A percentile compares a stretch with the other conserved stretches of the same genome.
These are phyloP conservation scores for Apostichopus californicus DNA, from an alignment of 35 echinoderm and acorn worm genomes.

Conservation along the genomic window DNA sequence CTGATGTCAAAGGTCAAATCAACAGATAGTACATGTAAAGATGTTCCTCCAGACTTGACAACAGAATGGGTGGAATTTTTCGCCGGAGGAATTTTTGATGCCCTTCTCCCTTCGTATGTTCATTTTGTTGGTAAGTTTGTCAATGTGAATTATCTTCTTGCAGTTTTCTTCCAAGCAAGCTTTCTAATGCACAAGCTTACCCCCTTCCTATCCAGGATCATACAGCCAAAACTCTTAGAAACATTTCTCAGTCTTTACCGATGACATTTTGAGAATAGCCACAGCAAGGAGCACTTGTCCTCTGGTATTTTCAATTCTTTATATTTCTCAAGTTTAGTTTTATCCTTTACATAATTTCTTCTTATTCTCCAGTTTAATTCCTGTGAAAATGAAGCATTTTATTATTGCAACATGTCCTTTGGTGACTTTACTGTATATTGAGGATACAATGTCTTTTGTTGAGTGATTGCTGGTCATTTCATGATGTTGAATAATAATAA, in stretches of 20 bases:
- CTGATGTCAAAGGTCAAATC: conserved; percentile 37
- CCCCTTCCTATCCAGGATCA: not conserved
- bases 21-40: not conserved
- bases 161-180: too few relatives aligned
- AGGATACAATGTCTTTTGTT: too few relatives aligned
- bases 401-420: too few relatives aligned
- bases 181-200: not conserved
- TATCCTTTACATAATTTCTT: too few relatives aligned
- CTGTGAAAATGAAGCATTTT: too few relatives aligned
- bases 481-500: too few relatives aligned
- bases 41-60: conserved; percentile 60
- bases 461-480: too few relatives aligned
- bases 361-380: too few relatives aligned
- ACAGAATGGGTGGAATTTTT: conserved; percentile 84
- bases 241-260: not conserved
- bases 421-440: too few relatives aligned
- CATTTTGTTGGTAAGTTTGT: conserved; percentile 58
- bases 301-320: too few relatives aligned
- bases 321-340: too few relatives aligned
- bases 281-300: too few relatives aligned
- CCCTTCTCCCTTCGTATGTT: conserved; percentile 63
- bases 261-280: not conserved
- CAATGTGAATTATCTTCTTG: not conserved
- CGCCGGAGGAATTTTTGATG: conserved; percentile 51
- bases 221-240: not conserved